Conservation (phyloP, 2,113 vertebrate species). For the Malurus elegans region DNA sequence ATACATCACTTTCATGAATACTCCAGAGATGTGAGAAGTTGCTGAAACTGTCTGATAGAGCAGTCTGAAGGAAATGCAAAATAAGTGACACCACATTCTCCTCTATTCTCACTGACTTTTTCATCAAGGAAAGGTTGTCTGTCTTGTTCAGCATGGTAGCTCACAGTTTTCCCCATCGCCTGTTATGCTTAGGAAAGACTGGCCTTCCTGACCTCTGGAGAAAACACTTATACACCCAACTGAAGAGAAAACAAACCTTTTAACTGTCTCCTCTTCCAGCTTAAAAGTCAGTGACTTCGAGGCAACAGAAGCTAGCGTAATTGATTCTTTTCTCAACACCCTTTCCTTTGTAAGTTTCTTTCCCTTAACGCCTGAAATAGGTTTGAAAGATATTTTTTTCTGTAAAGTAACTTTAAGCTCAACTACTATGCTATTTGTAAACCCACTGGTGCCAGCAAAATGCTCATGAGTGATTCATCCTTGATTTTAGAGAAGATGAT, state of each 20-base stretch:
- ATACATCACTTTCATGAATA: neutral
- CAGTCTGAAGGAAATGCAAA: neutral
- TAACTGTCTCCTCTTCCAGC: neutral
- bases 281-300: neutral
- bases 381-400: neutral
- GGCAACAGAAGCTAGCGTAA: neutral
- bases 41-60: neutral
- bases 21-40: neutral
- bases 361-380: neutral
- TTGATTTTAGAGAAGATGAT: neutral
- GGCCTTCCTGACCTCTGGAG: neutral
- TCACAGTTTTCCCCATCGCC: neutral
- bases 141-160: neutral
- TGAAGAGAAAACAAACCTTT: neutral
- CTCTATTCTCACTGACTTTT: neutral
- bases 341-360: neutral
- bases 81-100: neutral
- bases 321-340: neutral
- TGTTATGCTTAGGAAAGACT: neutral
- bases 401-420: neutral
- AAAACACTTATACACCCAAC: neutral
- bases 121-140: neutral
- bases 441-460: neutral
- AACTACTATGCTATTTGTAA: neutral
- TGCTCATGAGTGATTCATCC: neutral